A percentile compares a stretch with the other conserved stretches of the same genome.
These are phyloP conservation scores for Alexandromys fortis DNA, from an alignment of 2,113 vertebrate genomes.

Conservation along the genomic window DNA sequence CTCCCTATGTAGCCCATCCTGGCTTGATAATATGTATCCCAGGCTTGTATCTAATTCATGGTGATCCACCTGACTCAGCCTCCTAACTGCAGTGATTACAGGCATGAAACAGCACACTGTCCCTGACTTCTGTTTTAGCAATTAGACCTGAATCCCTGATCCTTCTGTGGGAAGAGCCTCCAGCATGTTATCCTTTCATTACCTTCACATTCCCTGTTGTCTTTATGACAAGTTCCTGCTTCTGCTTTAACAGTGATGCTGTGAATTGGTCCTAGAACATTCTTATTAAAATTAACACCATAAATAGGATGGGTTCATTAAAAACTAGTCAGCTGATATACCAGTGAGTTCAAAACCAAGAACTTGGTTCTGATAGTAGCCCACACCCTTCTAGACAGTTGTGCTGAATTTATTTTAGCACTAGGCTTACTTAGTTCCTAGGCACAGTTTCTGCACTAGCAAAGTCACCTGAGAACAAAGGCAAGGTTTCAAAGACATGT, in stretches of 20 bases:
- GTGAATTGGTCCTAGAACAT: background rate
- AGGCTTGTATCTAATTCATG: background rate
- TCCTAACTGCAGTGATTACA: background rate
- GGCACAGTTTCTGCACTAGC: background rate
- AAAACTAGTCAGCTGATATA: background rate
- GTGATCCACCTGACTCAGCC: background rate
- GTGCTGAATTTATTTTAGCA: background rate
- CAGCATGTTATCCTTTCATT: background rate
- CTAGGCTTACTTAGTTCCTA: background rate
- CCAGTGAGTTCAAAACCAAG: background rate
- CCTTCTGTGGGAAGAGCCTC: background rate
- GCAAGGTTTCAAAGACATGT: background rate
- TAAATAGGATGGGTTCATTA: background rate
- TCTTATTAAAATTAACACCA: background rate
- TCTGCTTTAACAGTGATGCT: background rate
- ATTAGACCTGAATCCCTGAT: accelerated
- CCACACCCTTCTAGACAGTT: background rate
- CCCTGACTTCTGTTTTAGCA: background rate
- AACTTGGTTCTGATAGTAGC: background rate
- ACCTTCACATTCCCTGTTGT: background rate
- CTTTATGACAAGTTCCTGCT: background rate
- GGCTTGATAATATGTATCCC: background rate
- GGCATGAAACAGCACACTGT: background rate
- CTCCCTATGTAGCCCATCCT: background rate
- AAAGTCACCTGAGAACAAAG: background rate